Evolutionary conservation across 2,888 invertebrate genomes (phyloP), one percentile per base, ranked within the genome.

Genomic region (Philonicus albiceps): DNA sequence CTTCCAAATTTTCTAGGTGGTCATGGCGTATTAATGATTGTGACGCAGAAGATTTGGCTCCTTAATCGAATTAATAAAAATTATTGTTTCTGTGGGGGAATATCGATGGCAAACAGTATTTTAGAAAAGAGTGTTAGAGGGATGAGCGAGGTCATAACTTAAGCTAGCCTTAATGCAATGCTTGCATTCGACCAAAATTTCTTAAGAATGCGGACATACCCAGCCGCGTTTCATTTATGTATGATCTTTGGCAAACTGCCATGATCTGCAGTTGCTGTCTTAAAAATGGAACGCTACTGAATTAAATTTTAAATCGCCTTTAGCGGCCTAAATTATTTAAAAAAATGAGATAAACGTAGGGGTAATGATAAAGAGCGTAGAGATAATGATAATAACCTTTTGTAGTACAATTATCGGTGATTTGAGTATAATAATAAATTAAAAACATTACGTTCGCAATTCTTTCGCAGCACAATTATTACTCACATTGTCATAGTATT

Each of bases 41-140:
- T 74, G 74, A 74, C 74, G 74, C 74, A 74, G 37, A 74, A 74
- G 74, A 74, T 74, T 74, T 74, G 64, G 64, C 64, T 64, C 11
- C 64, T 64, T 64, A 64, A 64, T 64, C 19, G 64, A 64, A 64
- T 64, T 64, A 64, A 64, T 64, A 64, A 64, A 64, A 64, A 64
- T 64, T 64, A 64, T 64, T 64, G 11, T 22, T 64, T 64, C 64
- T 64, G 11, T 6, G 27, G 22, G 27, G 64, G 64, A 64, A 64
- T 64, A 64, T 64, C 64, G 64, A 64, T 11, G 19, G 64, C 8
- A 64, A 22, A 64, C 7, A 64, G 22, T 22, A 22, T 64, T 64
- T 64, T 27, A 22, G 64, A 64, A 37, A 19, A 27, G 27, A 64
- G 11, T 27, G 19, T 64, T 27, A 64, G 27, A 27, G 7, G 27